Percentiles rank a stretch among this genome's conserved stretches.
These are phyloP conservation scores for Gallirallus australis DNA, from an alignment of 2,797 vertebrate species.

Conservation along the genomic window DNA sequence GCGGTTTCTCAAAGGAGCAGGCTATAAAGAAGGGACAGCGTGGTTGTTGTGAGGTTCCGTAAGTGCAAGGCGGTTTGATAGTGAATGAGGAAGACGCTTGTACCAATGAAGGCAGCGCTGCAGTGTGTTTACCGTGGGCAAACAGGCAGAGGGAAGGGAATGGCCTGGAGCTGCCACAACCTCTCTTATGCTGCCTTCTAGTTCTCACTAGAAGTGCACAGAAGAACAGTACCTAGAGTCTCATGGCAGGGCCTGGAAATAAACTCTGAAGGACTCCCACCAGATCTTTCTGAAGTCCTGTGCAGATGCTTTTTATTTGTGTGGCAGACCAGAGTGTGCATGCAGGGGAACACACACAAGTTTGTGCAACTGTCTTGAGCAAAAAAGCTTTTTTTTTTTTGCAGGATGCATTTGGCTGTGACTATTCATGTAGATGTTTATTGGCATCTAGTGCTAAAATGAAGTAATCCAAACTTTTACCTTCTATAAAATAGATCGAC, in stretches of 20 bases:
- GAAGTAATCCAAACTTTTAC: background rate
- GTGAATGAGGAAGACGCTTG: background rate
- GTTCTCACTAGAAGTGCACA: background rate
- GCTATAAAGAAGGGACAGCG: background rate
- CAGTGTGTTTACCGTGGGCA: accelerated
- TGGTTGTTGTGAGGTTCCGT: accelerated
- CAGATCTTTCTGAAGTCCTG: background rate
- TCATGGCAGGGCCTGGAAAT: background rate
- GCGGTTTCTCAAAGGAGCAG: background rate
- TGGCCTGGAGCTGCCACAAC: background rate
- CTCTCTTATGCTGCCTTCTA: background rate
- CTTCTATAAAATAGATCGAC: background rate
- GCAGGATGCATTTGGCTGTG: background rate
- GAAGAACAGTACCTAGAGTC: background rate
- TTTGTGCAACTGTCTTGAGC: background rate
- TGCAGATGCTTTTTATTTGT: background rate
- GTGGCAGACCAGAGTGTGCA: background rate
- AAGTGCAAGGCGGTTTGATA: background rate
- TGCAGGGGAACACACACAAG: background rate
- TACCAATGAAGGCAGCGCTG: background rate
- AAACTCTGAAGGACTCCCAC: background rate
- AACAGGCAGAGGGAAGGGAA: background rate
- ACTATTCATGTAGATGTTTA: background rate
- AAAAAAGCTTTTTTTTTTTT: background rate
- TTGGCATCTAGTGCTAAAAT: background rate